Percentiles rank a stretch among this genome's conserved stretches.
Evolutionary conservation across 1,140 invertebrate genomes (phyloP).

Genomic region (Zaprionus vittiger): DNA sequence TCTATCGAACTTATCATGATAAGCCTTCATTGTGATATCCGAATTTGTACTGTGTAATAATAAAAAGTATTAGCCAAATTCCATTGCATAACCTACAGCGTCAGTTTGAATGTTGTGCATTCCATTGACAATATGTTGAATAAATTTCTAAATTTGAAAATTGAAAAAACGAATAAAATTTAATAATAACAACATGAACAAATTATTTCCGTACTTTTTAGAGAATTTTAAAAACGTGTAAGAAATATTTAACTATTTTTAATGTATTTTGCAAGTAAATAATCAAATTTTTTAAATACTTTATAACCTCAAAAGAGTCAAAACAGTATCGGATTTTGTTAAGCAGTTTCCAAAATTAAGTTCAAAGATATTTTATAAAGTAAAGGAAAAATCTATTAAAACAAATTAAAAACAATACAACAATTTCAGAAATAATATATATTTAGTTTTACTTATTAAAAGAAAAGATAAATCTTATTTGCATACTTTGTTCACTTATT

Average conservation of each 20-base stretch:
- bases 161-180: neutral
- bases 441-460: too few species aligned
- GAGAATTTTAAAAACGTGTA: too few species aligned
- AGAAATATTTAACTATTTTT: neutral
- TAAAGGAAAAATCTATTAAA: too few species aligned
- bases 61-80: conserved; percentile 15
- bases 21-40: neutral
- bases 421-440: too few species aligned
- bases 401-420: too few species aligned
- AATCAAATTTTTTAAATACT: neutral
- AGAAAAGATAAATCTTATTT: too few species aligned
- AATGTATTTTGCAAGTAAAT: neutral
- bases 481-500: too few species aligned
- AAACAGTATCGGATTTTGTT: too few species aligned
- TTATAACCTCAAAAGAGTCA: too few species aligned
- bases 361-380: too few species aligned
- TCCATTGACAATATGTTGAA: conserved; percentile 7
- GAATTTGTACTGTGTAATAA: neutral
- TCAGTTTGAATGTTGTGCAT: conserved; percentile 9
- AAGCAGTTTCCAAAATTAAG: too few species aligned
- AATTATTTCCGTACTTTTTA: too few species aligned
- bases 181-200: neutral
- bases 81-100: neutral
- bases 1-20: neutral
- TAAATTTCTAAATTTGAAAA: neutral